Base-by-base conservation (phyloP, 2,888 invertebrate genomes). In the Pristionchus entomophagus region DNA sequence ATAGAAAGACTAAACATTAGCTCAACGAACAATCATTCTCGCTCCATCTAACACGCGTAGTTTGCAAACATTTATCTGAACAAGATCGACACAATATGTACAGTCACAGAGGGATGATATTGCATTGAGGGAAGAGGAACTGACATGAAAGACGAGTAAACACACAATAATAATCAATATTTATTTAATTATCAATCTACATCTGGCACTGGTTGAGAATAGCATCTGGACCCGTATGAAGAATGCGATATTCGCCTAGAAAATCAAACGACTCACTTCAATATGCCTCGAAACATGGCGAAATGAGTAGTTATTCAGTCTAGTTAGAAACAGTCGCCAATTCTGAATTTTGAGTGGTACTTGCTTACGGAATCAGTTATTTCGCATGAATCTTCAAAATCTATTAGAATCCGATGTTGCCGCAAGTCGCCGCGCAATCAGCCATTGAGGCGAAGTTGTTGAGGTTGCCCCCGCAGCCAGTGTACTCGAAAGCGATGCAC, bases 401-500 rank as follows among this genome's bases (percentile, higher is more conserved):
- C 17, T 38, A 14, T 45, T 85, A 85, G 89, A 92, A 92, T 32
- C 92, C 91, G 77, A 92, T 90, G 85, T 90, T 91, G 35, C 91
- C 92, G 73, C 92, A 92, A 12, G 91, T 93, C 51, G 90, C 87
- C 88, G 88, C 88, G 81, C 92, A 92, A 77, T 93, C 93, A 26
- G 89, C 88, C 90, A 92, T 91, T 22, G 91, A 89, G 41, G 89
- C 89, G 86, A 93, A 93, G 87, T 93, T 93, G 89, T 93, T 93
- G 84, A 93, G 88, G 69, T 93, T 93, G 35, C 93, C 93, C 29
- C 93, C 92, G 82, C 91, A 92, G 49, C 93, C 93, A 69, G 92
- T 92, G 88, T 93, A 93, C 84, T 93, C 92, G 88, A 93, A 93
- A 29, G 92, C 86, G 38, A 92, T 90, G 86, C 93, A 93, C 86